These are phyloP conservation scores for Drosophila differens DNA, from an alignment of 2,888 invertebrate species.

Conservation along the genomic window DNA sequence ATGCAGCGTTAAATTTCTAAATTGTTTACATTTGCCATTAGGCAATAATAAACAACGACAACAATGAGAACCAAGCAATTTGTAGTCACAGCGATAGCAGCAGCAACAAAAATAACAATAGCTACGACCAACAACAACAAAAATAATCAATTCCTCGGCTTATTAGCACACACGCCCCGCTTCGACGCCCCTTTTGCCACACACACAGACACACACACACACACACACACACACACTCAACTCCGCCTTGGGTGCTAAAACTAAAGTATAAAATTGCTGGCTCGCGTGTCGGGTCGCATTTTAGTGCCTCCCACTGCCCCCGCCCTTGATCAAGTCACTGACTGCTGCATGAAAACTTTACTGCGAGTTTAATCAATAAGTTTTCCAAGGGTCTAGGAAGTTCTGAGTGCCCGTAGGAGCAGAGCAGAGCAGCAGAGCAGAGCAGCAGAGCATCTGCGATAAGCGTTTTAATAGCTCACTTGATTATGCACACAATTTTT, in stretches of 20 bases:
- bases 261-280: conserved; percentile 76
- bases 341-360: conserved; percentile 37
- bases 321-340: conserved; percentile 1
- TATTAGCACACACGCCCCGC: conserved; percentile 60
- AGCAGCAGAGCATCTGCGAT: conserved; percentile 42
- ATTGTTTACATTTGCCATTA: conserved; percentile 74
- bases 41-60: conserved; percentile 55
- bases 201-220: conserved; percentile 4
- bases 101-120: conserved; percentile 5
- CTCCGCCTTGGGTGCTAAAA: conserved; percentile 68
- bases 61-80: conserved; percentile 39
- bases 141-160: conserved; percentile 63
- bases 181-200: conserved; percentile 17
- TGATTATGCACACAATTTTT: conserved; percentile 57
- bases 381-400: conserved; percentile 58
- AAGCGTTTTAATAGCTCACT: conserved; percentile 72
- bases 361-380: conserved; percentile 72
- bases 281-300: conserved; percentile 75
- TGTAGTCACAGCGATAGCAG: conserved; percentile 48
- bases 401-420: conserved; percentile 23
- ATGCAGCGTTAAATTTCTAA: conserved; percentile 77
- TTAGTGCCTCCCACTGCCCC: conserved; percentile 37
- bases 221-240: conserved; percentile 8
- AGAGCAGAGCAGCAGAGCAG: conserved; percentile 18
- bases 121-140: conserved; percentile 35